Evolutionary conservation across 2,888 invertebrate genomes (phyloP).

Genomic region (Drosophila mercatorum): DNA sequence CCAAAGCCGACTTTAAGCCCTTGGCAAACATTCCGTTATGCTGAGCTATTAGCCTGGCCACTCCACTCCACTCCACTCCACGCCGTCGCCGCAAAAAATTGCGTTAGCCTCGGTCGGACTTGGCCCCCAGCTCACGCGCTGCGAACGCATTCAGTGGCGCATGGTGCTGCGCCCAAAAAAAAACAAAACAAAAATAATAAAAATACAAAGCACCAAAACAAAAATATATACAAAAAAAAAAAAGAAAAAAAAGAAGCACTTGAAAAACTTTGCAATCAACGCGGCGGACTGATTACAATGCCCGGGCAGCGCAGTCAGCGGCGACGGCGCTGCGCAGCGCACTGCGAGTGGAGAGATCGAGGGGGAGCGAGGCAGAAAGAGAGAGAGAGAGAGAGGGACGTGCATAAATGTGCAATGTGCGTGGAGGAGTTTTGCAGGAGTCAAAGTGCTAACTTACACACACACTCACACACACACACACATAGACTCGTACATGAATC

Average conservation of each 20-base stretch:
- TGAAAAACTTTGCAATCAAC: constrained; percentile 77
- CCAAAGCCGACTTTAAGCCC: constrained; percentile 37
- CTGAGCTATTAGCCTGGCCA: constrained; percentile 51
- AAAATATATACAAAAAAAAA: constrained; percentile 22
- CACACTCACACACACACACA: constrained; percentile 15
- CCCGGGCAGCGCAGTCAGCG: constrained; percentile 32
- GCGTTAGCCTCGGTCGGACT: constrained; percentile 7
- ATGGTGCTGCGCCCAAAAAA: constrained; percentile 45
- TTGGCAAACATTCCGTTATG: constrained; percentile 34
- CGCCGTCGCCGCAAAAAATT: constrained; percentile 9
- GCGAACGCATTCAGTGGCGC: constrained; percentile 29
- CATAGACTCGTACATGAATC: constrained; percentile 30
- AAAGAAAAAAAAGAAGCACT: constrained; percentile 54
- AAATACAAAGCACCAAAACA: constrained; percentile 15
- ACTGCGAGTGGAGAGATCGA: neutral
- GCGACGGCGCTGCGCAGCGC: constrained; percentile 27
- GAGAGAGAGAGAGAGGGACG: neutral
- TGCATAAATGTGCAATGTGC: constrained; percentile 74
- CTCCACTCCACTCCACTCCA: constrained; percentile 21
- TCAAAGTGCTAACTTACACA: constrained; percentile 43
- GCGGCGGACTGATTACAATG: constrained; percentile 75
- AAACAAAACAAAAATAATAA: constrained; percentile 15
- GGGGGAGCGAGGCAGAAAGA: too few species aligned
- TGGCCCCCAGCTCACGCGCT: neutral
- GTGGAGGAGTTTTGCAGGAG: constrained; percentile 53